These are phyloP conservation scores for Eulemur macaco DNA, from an alignment of 2,113 vertebrate species.

Conservation along the genomic window DNA sequence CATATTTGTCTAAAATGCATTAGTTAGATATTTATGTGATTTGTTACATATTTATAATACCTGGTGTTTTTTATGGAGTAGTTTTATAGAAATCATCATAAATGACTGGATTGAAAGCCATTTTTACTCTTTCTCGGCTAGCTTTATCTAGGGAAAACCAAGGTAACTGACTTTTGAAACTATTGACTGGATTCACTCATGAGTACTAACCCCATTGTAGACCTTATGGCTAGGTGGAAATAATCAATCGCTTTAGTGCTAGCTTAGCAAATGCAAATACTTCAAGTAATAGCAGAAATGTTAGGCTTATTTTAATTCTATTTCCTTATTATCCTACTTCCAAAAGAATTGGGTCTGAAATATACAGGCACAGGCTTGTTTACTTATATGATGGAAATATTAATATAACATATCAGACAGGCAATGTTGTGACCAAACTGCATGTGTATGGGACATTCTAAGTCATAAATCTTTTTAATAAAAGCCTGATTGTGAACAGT, in stretches of 20 bases:
- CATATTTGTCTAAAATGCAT: constrained; percentile 48
- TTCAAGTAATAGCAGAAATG: background rate
- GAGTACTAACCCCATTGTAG: background rate
- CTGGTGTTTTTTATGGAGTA: constrained; percentile 10
- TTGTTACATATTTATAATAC: constrained; percentile 55
- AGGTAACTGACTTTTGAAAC: constrained; percentile 13
- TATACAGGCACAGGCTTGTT: background rate
- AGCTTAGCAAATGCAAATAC: background rate
- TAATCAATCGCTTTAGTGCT: background rate
- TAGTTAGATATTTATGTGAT: constrained; percentile 65
- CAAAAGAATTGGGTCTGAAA: background rate
- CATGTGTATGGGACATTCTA: background rate
- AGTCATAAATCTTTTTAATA: background rate
- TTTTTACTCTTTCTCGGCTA: constrained; percentile 25
- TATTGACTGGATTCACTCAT: background rate
- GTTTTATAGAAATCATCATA: constrained; percentile 5
- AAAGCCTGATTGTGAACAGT: background rate
- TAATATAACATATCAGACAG: background rate
- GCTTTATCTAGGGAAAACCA: background rate
- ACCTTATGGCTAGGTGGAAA: background rate
- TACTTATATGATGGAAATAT: background rate
- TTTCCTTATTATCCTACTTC: background rate
- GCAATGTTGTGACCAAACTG: background rate
- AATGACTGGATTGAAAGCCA: background rate
- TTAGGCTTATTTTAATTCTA: background rate